A percentile compares a stretch with the other conserved stretches of the same genome.
These are phyloP conservation scores for Phallusia fumigata DNA, from an alignment of 23 tunicate genomes.

Conservation along the genomic window DNA sequence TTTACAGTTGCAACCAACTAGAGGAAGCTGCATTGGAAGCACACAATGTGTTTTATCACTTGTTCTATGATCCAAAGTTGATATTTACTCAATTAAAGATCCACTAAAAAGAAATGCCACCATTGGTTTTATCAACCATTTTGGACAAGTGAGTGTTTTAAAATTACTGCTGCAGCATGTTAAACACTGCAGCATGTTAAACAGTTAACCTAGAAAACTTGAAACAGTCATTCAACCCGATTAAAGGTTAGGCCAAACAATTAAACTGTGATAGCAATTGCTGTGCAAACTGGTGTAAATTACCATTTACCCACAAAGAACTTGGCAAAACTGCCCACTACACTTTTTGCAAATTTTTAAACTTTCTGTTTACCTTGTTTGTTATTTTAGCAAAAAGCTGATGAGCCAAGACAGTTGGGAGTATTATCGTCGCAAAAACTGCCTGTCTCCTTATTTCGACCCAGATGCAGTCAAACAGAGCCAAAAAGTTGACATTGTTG, in stretches of 20 bases:
- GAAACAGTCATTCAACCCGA: slow-evolving; percentile 31
- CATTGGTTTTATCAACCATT: slow-evolving; percentile 88
- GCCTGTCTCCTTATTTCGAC: slow-evolving; percentile 52
- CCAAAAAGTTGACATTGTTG: background rate
- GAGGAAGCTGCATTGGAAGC: slow-evolving; percentile 79
- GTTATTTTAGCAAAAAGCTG: too few species aligned
- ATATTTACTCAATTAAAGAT: slow-evolving; percentile 74
- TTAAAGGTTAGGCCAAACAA: slow-evolving; percentile 72
- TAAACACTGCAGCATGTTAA: too few species aligned
- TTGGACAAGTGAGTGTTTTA: slow-evolving; percentile 62
- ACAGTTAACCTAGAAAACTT: slow-evolving; percentile 67
- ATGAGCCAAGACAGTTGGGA: slow-evolving; percentile 69
- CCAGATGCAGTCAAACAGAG: slow-evolving; percentile 6
- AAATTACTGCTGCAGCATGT: too few species aligned
- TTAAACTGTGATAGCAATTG: too few species aligned
- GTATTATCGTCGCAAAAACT: slow-evolving; percentile 35
- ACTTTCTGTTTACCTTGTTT: background rate
- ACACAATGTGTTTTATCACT: slow-evolving; percentile 75
- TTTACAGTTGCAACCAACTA: slow-evolving; percentile 63
- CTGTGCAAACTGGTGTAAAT: too few species aligned
- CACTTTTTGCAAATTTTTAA: too few species aligned
- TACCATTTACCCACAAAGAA: too few species aligned
- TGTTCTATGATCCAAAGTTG: slow-evolving; percentile 81
- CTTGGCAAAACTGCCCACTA: too few species aligned
- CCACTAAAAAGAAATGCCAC: slow-evolving; percentile 85